Base-by-base conservation (phyloP, 2,888 invertebrate species). In the Aplocera efformata region DNA sequence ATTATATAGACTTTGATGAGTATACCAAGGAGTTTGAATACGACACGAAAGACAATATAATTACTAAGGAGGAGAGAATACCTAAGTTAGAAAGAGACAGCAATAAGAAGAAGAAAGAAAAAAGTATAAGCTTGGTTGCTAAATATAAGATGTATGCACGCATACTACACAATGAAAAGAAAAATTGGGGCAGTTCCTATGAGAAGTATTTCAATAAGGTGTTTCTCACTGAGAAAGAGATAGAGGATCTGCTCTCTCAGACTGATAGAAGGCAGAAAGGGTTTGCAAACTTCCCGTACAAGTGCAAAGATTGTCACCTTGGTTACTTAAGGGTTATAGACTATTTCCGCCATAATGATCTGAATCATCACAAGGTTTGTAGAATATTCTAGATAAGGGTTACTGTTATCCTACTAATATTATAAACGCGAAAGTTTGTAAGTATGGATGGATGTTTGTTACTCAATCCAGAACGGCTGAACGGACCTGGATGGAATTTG, bases 281-380 rank as follows among this genome's bases (percentile, higher is more conserved):
- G 0, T 45, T 40, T n/a, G 25, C 25, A 1, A 40, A 10, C 6
- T 6, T 42, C 0, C 42, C 44, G 0, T 44, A 42, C 17, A 53
- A 50, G 10, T 53, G 53, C 24, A 32, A 28, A 0, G 20, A 27
- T 0, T 53, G 53, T 10, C 27, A 24, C 0, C 20, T 46, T 0
- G 56, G 56, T 0, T 75, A 68, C 32, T 53, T 40, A 0, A 48
- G 45, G 3, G 37, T 32, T 0, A 13, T 65, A 0, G 71, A 75
- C 39, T 37, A 60, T 1, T 39, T 52, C 7, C 48, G 68, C 1
- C 78, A 77, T 47, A 48, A 49, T 0, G 64, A 57, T 9, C 52
- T 64, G 7, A 50, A 48, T 23, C 78, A 77, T 48, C 49, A 42
- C 10, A 43, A 62, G 59, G 77, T 37, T 6, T 20, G 30, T 24